Conservation (phyloP, 2,113 vertebrate genomes). For the Larimichthys crocea region DNA sequence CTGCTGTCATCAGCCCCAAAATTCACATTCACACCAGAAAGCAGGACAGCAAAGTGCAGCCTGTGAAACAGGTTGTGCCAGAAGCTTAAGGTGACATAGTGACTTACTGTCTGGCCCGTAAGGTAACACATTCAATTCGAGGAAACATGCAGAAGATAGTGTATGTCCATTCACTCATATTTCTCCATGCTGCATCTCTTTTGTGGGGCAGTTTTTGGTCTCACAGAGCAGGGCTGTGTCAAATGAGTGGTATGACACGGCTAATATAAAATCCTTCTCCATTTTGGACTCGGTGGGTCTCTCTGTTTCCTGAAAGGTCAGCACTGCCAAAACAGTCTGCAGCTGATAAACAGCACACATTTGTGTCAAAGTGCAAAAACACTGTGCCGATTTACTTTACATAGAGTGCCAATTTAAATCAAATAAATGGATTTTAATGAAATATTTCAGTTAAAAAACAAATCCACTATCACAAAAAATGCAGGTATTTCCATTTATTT, state of each 20-base stretch:
- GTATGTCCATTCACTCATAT: not conserved
- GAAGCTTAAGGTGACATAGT: constrained; percentile 11
- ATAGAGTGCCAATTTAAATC: not conserved
- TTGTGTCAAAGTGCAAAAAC: not conserved
- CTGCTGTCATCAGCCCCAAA: not conserved
- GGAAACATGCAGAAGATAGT: not conserved
- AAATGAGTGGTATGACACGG: not conserved
- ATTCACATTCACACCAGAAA: not conserved
- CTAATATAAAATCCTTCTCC: constrained; percentile 10
- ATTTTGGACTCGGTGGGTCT: not conserved
- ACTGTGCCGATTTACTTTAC: not conserved
- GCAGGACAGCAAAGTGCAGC: not conserved
- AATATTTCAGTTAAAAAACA: not conserved
- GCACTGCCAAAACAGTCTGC: constrained; percentile 6
- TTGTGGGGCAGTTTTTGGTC: not conserved
- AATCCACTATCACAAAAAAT: too few relatives aligned
- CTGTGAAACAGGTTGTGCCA: not conserved
- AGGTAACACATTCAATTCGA: not conserved
- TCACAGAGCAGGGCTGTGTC: not conserved
- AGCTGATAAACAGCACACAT: not conserved
- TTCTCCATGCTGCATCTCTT: not conserved
- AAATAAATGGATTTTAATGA: not conserved
- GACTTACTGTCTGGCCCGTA: constrained; percentile 18
- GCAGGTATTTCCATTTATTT: not conserved
- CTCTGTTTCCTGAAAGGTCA: constrained; percentile 1